These are phyloP conservation scores for Eupleurogrammus muticus DNA, from an alignment of 2,797 vertebrate species.

Conservation along the genomic window DNA sequence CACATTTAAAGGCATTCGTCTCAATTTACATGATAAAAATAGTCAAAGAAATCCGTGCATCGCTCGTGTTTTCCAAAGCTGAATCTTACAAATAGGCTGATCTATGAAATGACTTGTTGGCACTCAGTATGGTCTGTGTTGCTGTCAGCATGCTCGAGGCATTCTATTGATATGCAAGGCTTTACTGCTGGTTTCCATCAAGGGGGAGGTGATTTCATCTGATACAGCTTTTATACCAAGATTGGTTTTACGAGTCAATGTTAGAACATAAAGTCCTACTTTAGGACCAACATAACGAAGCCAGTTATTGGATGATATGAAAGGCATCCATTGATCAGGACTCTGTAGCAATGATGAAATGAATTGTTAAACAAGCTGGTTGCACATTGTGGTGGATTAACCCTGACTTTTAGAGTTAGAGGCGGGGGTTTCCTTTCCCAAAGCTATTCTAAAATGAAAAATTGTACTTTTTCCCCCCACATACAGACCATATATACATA, in stretches of 20 bases:
- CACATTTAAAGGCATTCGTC: not conserved
- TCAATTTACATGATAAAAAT: not conserved
- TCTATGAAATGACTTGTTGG: conserved; percentile 8
- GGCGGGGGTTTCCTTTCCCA: not conserved
- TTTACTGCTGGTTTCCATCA: conserved; percentile 1
- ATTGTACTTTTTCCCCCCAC: too few species aligned
- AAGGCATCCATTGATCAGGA: not conserved
- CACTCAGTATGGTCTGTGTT: not conserved
- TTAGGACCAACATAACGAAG: not conserved
- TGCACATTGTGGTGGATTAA: not conserved
- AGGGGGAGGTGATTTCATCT: not conserved
- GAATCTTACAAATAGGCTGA: conserved; percentile 1
- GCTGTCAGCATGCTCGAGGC: not conserved
- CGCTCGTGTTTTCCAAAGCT: not conserved
- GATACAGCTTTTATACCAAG: not conserved
- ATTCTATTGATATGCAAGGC: not conserved
- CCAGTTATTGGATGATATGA: not conserved
- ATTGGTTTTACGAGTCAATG: not conserved
- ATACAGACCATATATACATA: too few species aligned
- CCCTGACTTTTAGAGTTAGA: not conserved
- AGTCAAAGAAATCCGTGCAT: not conserved
- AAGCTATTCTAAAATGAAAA: too few species aligned
- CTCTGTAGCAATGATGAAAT: not conserved
- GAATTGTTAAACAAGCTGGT: not conserved
- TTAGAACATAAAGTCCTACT: not conserved